Base-by-base conservation (phyloP, 2,797 vertebrate species). In the Melanogrammus aeglefinus region DNA sequence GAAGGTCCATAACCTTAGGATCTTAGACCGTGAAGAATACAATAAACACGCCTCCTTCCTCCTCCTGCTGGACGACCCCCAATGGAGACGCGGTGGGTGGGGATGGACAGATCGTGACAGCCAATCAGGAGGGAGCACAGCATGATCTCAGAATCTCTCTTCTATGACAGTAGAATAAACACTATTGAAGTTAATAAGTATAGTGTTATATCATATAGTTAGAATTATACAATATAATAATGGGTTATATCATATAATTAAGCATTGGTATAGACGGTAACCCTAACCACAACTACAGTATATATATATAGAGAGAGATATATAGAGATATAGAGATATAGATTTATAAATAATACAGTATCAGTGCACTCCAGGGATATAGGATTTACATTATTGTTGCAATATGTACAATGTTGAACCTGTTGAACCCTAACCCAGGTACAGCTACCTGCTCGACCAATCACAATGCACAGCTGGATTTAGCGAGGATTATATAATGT, bases 11-110 rank as follows among this genome's bases (percentile, higher is more conserved):
- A 93, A 94, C 91, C 80, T 99, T 96, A 97, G 93, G 95, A 94
- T 99, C 94, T 96, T 96, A 97, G 96, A 99, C 95, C 97, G 96
- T 92, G 97, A 99, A 96, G 97, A 97, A 93, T 99, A 99, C 96
- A 95, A 97, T 96, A 99, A 99, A 97, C 96, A 96, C 94, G 95
- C 96, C 95, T 97, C 95, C 95, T 99, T 99, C 97, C 97, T 92
- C 96, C 72, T 99, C 94, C 95, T 96, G 92, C 97, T 99, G 89
- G 94, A 96, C 92, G 93, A 94, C 84, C 98, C 98, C 87, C 89
- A 95, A 87, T 99, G 98, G 98, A 96, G 95, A 95, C 95, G 96
- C 88, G 81, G 69, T 85, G 27, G 76, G 94, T 95, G 95, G 97
- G 95, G 96, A 93, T 88, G 93, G 95, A 97, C 96, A 99, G 97